phyloP scores from a whole-genome alignment of 2,113 vertebrate species.

The Orthonyx spaldingii region DNA sequence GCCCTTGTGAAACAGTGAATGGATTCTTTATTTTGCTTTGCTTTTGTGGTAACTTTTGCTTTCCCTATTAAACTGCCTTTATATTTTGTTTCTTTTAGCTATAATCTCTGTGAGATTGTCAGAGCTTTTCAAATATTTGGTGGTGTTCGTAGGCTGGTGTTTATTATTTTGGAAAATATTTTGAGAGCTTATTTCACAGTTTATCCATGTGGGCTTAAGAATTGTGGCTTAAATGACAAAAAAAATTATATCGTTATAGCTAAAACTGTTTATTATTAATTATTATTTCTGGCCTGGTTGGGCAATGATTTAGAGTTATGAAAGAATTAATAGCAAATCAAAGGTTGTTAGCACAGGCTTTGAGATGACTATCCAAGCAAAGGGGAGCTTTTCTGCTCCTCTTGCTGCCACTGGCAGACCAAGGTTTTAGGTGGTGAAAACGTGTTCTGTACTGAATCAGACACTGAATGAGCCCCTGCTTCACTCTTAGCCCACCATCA shows the following conservation, averaged over 20 bases:
- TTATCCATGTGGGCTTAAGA: not conserved
- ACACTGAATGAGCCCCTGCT: not conserved
- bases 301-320: not conserved
- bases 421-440: not conserved
- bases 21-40: not conserved
- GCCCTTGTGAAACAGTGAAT: not conserved
- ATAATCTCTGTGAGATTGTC: not conserved
- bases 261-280: not conserved
- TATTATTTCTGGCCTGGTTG: not conserved
- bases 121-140: not conserved
- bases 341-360: not conserved
- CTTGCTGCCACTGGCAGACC: not conserved
- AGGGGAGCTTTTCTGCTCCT: not conserved
- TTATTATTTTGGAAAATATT: not conserved
- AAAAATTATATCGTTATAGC: not conserved
- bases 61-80: not conserved
- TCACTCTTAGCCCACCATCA: not conserved
- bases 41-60: not conserved
- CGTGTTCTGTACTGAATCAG: fast-evolving
- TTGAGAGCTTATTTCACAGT: not conserved
- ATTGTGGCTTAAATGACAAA: not conserved
- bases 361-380: not conserved
- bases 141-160: not conserved
- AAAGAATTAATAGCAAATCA: not conserved
- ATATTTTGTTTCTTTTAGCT: no score